phyloP scores from a whole-genome alignment of 64 coral and sea anemone genomes.

The Platygyra sinensis region DNA sequence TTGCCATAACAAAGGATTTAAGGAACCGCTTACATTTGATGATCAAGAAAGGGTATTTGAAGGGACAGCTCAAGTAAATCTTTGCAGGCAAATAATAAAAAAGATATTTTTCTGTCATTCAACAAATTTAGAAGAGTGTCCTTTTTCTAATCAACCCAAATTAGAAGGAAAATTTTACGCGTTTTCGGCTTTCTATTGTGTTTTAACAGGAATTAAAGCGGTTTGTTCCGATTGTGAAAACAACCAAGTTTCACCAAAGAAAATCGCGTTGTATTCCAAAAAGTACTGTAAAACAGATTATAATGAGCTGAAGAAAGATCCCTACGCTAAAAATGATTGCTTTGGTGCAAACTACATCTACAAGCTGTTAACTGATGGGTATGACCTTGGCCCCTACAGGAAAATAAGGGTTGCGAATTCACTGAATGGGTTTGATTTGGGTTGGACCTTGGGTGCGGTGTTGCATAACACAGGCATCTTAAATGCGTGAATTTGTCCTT shows the following conservation, averaged over 20 bases:
- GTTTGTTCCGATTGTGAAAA: constrained; percentile 13
- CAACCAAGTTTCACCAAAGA: neutral
- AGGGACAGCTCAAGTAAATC: neutral
- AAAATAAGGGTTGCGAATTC: neutral
- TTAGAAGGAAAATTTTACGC: constrained; percentile 38
- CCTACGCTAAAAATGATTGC: neutral
- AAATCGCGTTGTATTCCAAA: neutral
- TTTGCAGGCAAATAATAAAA: neutral
- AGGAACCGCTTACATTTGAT: neutral
- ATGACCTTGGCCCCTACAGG: neutral
- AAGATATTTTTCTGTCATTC: constrained; percentile 30
- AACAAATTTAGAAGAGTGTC: neutral
- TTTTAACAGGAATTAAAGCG: constrained; percentile 21
- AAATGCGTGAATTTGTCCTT: neutral
- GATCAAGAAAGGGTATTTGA: constrained; percentile 2
- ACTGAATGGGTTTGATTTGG: constrained; percentile 41
- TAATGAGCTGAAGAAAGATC: neutral
- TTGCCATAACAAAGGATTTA: constrained; percentile 44
- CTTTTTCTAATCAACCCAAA: constrained; percentile 21
- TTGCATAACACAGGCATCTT: constrained; percentile 1
- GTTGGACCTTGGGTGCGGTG: constrained; percentile 40
- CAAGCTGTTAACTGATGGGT: constrained; percentile 26
- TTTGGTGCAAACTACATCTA: constrained; percentile 57
- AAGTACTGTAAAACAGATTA: neutral
- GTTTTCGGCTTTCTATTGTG: constrained; percentile 20